Percentiles rank a stretch among this genome's conserved stretches.
phyloP scores from a whole-genome alignment of 2,888 invertebrate species.

The Chaetoderma sp. region DNA sequence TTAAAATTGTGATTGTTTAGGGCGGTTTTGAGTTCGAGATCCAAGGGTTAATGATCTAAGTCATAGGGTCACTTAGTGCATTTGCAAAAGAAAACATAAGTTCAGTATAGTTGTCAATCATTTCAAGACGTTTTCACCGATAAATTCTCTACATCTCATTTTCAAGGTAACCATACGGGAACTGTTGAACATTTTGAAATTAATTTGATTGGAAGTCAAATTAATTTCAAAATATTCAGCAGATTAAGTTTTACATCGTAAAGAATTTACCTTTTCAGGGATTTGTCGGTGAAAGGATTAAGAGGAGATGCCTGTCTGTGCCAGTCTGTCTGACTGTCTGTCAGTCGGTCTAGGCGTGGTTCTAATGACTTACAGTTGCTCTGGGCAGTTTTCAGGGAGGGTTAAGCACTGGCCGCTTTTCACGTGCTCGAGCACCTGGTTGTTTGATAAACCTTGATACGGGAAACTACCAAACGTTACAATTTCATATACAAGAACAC shows the following conservation, averaged over 20 bases:
- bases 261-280: too few relatives aligned
- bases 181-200: too few relatives aligned
- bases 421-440: slow-evolving; percentile 85
- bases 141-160: too few relatives aligned
- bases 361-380: slow-evolving; percentile 84
- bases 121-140: background rate
- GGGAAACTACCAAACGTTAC: slow-evolving; percentile 92
- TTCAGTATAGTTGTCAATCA: background rate
- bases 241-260: too few relatives aligned
- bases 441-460: slow-evolving; percentile 87
- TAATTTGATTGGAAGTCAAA: too few relatives aligned
- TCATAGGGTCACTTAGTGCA: too few relatives aligned
- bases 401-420: slow-evolving; percentile 81
- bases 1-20: background rate
- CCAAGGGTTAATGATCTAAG: too few relatives aligned
- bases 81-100: background rate
- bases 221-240: too few relatives aligned
- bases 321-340: too few relatives aligned
- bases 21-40: background rate
- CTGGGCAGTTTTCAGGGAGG: slow-evolving; percentile 83
- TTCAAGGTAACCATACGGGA: too few relatives aligned
- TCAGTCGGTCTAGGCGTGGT: too few relatives aligned
- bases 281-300: too few relatives aligned
- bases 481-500: slow-evolving; percentile 84
- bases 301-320: background rate